Evolutionary conservation across 2,797 vertebrate genomes (phyloP).

Genomic region (Acipenser oxyrinchus): DNA sequence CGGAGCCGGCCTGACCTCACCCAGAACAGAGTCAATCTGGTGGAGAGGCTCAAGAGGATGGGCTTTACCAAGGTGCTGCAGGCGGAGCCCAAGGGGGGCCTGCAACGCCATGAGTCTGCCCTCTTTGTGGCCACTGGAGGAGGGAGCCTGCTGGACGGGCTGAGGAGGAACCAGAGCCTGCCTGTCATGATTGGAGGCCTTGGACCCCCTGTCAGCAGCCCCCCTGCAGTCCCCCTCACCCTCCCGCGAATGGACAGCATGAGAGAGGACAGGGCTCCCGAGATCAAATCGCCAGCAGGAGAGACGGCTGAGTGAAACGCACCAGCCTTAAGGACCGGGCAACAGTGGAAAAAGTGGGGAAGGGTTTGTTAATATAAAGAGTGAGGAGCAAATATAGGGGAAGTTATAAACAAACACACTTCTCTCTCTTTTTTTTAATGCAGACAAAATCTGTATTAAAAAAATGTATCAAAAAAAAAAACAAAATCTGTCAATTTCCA

Average conservation of each 20-base stretch:
- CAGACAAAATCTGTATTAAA: too few relatives aligned
- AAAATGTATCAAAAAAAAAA: too few relatives aligned
- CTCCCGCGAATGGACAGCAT: conserved; percentile 28
- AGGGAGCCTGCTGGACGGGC: conserved; percentile 75
- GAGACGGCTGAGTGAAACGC: too few relatives aligned
- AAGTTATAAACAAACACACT: too few relatives aligned
- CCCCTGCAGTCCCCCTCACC: conserved; percentile 59
- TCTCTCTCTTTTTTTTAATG: too few relatives aligned
- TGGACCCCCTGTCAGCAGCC: conserved; percentile 46
- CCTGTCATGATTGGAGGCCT: conserved; percentile 75
- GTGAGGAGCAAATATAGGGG: too few relatives aligned
- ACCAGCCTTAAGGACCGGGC: too few relatives aligned
- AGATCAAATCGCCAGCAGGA: too few relatives aligned
- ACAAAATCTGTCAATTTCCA: too few relatives aligned
- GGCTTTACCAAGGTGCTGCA: conserved; percentile 76
- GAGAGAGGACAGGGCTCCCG: too few relatives aligned
- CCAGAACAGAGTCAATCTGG: conserved; percentile 61
- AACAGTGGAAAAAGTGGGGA: too few relatives aligned
- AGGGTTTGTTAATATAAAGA: too few relatives aligned
- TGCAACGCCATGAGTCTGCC: conserved; percentile 59
- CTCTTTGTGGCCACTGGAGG: conserved; percentile 71
- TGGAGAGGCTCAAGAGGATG: conserved; percentile 78
- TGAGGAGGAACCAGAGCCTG: conserved; percentile 90
- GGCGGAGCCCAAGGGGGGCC: conserved; percentile 33
- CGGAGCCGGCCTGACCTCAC: conserved; percentile 57